phyloP scores from a whole-genome alignment of 2,888 invertebrate genomes.

The Phortica magna region DNA sequence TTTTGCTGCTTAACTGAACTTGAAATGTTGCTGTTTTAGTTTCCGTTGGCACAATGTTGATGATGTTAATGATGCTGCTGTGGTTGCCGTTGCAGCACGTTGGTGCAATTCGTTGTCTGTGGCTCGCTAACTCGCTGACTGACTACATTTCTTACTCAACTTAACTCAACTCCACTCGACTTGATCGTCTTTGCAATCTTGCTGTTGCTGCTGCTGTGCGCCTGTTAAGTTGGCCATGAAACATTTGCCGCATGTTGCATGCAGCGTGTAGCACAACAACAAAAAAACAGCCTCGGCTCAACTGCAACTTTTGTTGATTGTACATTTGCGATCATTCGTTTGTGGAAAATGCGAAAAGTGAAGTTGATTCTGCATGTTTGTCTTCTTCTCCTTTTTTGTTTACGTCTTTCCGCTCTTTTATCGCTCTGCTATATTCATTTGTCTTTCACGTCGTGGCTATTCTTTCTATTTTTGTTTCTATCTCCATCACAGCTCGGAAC shows the following conservation, averaged over 20 bases:
- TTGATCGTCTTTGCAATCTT: neutral
- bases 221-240: slow-evolving; percentile 72
- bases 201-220: slow-evolving; percentile 52
- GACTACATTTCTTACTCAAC: slow-evolving; percentile 5
- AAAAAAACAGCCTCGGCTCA: neutral
- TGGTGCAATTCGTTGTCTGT: slow-evolving; percentile 14
- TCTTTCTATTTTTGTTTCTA: slow-evolving; percentile 14
- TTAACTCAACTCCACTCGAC: neutral
- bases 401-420: slow-evolving; percentile 49
- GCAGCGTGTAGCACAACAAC: neutral
- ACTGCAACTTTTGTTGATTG: neutral
- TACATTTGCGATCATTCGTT: neutral
- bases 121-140: slow-evolving; percentile 39
- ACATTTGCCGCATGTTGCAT: slow-evolving; percentile 59
- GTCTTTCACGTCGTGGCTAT: slow-evolving; percentile 48
- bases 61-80: neutral
- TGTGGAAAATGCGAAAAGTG: slow-evolving; percentile 65
- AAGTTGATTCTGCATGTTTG: slow-evolving; percentile 65
- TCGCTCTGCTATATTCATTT: slow-evolving; percentile 53
- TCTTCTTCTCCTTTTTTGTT: slow-evolving; percentile 64
- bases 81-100: neutral
- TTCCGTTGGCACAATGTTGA: neutral
- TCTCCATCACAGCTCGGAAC: slow-evolving; percentile 44
- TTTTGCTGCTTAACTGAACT: slow-evolving; percentile 11
- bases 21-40: slow-evolving; percentile 17